Percentiles rank a stretch among this genome's conserved stretches.
Evolutionary conservation across 2,113 vertebrate species (phyloP).

Genomic region (Serinus canaria): DNA sequence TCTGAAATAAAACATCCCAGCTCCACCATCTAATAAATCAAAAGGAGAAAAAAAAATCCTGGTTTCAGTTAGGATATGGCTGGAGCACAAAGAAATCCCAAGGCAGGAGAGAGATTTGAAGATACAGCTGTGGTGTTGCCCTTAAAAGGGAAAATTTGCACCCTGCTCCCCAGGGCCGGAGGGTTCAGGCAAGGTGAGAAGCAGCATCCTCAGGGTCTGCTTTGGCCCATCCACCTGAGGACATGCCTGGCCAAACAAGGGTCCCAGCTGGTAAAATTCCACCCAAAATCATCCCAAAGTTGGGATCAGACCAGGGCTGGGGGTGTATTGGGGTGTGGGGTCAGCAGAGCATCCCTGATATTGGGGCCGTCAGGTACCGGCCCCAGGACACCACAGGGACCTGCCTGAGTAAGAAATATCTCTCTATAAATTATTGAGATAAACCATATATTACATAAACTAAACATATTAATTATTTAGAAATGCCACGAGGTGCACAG

Average conservation of each 20-base stretch:
- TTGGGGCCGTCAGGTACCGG: fast-evolving
- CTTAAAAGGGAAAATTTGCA: conserved; percentile 66
- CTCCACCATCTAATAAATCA: conserved; percentile 51
- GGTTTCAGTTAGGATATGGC: conserved; percentile 38
- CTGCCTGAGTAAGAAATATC: not conserved
- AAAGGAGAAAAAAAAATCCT: conserved; percentile 19
- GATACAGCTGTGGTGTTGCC: conserved; percentile 33
- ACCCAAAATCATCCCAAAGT: not conserved
- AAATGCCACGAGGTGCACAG: not conserved
- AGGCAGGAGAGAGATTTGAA: conserved; percentile 46
- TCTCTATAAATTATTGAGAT: not conserved
- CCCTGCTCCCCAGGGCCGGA: not conserved
- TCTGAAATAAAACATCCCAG: conserved; percentile 47
- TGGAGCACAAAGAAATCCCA: conserved; percentile 28
- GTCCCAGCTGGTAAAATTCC: not conserved
- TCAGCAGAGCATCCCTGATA: not conserved
- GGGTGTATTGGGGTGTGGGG: fast-evolving
- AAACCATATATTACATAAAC: not conserved
- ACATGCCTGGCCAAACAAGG: not conserved
- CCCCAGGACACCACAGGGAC: not conserved
- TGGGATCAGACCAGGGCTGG: not conserved
- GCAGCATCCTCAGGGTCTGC: not conserved
- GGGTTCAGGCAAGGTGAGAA: conserved; percentile 54
- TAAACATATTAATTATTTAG: not conserved
- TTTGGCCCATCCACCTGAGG: not conserved